Conservation (phyloP, 2,113 vertebrate species). For the Zosterops japonicus region DNA sequence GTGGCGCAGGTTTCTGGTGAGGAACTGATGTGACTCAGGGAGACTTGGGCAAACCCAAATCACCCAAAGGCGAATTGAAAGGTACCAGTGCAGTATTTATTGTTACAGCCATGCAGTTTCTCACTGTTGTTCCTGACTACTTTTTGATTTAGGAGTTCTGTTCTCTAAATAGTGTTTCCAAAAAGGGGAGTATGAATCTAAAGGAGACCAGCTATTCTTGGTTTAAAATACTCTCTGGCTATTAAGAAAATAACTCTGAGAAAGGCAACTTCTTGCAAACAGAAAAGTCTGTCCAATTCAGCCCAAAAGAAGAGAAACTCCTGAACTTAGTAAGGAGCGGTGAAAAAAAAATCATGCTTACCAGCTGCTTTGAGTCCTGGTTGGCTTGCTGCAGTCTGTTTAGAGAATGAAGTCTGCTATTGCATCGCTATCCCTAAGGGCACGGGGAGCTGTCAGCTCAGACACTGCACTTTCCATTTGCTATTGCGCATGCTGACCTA, state of each 20-base stretch:
- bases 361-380: constrained; percentile 51
- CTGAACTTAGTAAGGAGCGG: neutral
- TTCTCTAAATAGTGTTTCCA: constrained; percentile 18
- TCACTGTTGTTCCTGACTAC: neutral
- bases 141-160: neutral
- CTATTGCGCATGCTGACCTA: constrained; percentile 38
- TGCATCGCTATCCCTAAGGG: constrained; percentile 28
- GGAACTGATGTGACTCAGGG: accelerated
- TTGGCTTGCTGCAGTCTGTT: constrained; percentile 51
- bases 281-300: neutral
- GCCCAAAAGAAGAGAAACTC: neutral
- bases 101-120: neutral
- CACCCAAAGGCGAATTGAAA: neutral
- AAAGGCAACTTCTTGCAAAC: neutral
- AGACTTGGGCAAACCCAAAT: neutral
- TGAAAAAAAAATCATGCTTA: constrained; percentile 27
- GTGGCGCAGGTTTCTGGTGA: neutral
- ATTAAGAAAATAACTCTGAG: neutral
- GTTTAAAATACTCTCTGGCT: neutral
- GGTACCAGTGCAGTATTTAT: neutral
- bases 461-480: constrained; percentile 42
- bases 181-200: neutral
- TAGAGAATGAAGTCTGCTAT: constrained; percentile 51
- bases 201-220: neutral
- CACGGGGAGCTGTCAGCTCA: constrained; percentile 55